Base-by-base conservation (phyloP, 2,888 invertebrate genomes). In the Carabus problematicus region DNA sequence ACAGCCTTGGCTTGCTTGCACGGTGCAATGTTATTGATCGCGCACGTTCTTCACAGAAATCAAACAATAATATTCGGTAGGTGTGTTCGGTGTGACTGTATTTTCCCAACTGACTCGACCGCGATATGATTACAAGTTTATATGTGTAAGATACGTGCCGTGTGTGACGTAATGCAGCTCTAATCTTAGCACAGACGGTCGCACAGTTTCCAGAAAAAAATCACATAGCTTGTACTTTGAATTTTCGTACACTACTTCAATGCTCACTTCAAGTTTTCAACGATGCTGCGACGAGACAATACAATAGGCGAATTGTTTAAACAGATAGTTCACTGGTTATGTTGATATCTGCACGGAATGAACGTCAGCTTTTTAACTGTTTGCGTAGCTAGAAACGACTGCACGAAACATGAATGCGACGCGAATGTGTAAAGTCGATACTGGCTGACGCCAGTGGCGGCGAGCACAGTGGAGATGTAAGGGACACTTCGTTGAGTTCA, bases 171-270 rank as follows among this genome's bases (percentile, higher is more conserved):
- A 67, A 67, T 41, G 1, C 19, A 19, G 11, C 29, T 45, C 42
- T 54, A 66, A 64, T 59, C 59, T 59, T 59, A 42, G 59, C 41
- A 64, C 64, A 42, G 29, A 42, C 45, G 55, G 29, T 16, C 64
- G 55, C 43, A 64, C 64, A 14, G 43, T 56, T 7, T n/a, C 64
- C 8, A 39, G 18, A 52, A 52, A 16, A 29, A 3, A 29, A 29
- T 29, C 29, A 29, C 29, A 29, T 6, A 2, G 29, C 6, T 29
- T 29, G 29, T 29, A 29, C 29, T 29, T 29, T 52, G 16, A 16
- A 52, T 18, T 52, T 16, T 52, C 8, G 9, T 11, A 12, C 52
- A 9, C 16, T n/a, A 49, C 19, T 18, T 18, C 16, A 52, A 52
- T 6, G 16, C 8, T 49, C 16, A 2, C 12, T 49, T 49, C 12